These are phyloP conservation scores for Nomada ferruginata DNA, from an alignment of 2,888 invertebrate genomes.

Conservation along the genomic window DNA sequence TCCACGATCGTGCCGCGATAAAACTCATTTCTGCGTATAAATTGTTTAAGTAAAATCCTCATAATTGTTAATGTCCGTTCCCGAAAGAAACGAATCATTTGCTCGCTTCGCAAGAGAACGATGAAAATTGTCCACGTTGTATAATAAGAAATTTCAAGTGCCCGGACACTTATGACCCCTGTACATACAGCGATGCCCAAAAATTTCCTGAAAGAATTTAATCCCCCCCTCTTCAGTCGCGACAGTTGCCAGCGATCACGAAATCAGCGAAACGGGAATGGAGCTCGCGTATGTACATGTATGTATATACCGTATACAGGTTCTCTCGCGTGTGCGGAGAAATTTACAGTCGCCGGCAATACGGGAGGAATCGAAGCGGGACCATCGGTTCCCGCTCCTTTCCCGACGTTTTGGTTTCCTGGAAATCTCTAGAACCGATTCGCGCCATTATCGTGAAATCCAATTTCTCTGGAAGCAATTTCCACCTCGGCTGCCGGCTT, in stretches of 20 bases:
- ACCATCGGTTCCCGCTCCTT: conserved; percentile 29
- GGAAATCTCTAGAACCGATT: conserved; percentile 62
- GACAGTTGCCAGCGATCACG: background rate
- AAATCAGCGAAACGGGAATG: conserved; percentile 14
- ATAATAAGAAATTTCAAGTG: background rate
- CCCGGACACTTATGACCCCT: background rate
- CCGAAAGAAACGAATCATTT: background rate
- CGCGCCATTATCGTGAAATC: conserved; percentile 64
- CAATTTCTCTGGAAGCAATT: conserved; percentile 67
- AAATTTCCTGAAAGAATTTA: background rate
- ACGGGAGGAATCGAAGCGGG: conserved; percentile 43
- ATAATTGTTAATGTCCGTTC: too few species aligned
- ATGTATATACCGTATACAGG: background rate
- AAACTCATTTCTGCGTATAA: too few species aligned
- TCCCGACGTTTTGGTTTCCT: conserved; percentile 49
- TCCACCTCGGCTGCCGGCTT: conserved; percentile 57
- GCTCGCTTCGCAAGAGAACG: too few species aligned
- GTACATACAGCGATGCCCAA: background rate
- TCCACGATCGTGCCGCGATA: too few species aligned
- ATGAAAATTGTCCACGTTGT: too few species aligned
- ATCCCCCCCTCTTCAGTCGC: background rate
- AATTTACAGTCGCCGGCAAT: conserved; percentile 48
- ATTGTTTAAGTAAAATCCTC: too few species aligned
- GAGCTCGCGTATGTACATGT: background rate
- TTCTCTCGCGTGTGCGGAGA: conserved; percentile 41